Base-by-base conservation (phyloP, 2,113 vertebrate species). In the Catharus fuscescens region DNA sequence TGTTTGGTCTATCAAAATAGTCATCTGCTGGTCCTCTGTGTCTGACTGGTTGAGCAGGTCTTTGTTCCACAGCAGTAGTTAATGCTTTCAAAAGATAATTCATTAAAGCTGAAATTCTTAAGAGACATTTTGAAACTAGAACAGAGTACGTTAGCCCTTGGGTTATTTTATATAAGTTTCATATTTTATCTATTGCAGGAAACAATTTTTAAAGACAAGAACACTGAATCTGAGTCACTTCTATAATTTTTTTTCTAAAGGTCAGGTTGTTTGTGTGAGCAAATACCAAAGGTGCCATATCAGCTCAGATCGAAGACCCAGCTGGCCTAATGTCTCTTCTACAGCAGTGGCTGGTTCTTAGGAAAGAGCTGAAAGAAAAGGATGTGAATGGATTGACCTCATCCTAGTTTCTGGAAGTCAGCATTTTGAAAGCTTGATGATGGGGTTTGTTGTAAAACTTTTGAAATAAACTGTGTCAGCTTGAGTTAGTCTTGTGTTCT, bases 251-350 rank as follows among this genome's bases (percentile, higher is more conserved):
- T 71, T 69, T 53, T 18, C 50, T 92, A 95, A 96, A 96, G 94
- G 94, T 95, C 92, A 96, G 86, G 88, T 94, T 97, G 91, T 95
- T 96, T 93, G 60, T 94, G 76, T 96, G 86, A 86, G 91, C 91
- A 95, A 97, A 93, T 97, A 88, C 64, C 95, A 94, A 86, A 94
- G 94, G 83, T 94, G 83, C 80, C 47, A 3, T 80, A 91, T 90
- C 86, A 71, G 88, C 56, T 95, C 67, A 40, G 86, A 82, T 69
- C 2, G 34, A 86, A 87, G 92, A 88, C 44, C 34, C 64, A 70
- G 38, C 64, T 92, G 92, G 47, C 86, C 64, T 90, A 60, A 62
- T 59, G 80, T 80, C 91, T 86, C 28, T 29, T 52, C 86, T 86
- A 24, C 50, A 54, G 79, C 71, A 47, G 50, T 57, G 50, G 11